These are phyloP conservation scores for Rhodinocichla rosea DNA, from an alignment of 2,113 vertebrate genomes.

Conservation along the genomic window DNA sequence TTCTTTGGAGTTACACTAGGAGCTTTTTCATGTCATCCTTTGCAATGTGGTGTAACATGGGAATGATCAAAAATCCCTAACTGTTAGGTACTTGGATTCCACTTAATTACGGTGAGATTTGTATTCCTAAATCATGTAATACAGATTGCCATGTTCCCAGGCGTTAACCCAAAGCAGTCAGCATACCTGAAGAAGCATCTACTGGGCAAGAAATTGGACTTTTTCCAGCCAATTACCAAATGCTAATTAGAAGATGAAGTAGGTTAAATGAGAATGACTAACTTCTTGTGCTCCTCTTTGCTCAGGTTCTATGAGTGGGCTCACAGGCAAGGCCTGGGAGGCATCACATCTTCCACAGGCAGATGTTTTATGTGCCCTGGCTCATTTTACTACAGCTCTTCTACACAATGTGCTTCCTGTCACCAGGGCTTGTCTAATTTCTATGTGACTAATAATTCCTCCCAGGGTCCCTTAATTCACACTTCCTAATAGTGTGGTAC, in stretches of 20 bases:
- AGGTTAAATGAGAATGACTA: constrained; percentile 34
- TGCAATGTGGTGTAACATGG: neutral
- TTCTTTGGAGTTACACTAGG: neutral
- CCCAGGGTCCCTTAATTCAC: neutral
- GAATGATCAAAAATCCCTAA: neutral
- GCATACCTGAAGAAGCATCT: neutral
- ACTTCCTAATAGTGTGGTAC: neutral
- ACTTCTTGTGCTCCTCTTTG: neutral
- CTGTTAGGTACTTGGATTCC: neutral
- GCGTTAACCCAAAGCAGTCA: neutral
- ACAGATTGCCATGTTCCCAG: neutral
- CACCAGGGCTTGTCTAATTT: neutral
- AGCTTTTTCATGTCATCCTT: neutral
- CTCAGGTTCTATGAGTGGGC: neutral
- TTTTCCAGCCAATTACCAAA: constrained; percentile 39
- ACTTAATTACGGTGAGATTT: neutral
- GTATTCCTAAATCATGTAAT: neutral
- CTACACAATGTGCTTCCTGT: neutral
- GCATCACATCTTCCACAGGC: neutral
- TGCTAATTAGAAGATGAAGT: constrained; percentile 37
- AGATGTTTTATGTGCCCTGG: constrained; percentile 34
- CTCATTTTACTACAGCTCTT: neutral
- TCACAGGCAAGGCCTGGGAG: neutral
- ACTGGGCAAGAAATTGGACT: constrained; percentile 1
- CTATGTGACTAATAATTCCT: neutral